Evolutionary conservation across 2,888 invertebrate species (phyloP).

Genomic region (Lypha dubia): DNA sequence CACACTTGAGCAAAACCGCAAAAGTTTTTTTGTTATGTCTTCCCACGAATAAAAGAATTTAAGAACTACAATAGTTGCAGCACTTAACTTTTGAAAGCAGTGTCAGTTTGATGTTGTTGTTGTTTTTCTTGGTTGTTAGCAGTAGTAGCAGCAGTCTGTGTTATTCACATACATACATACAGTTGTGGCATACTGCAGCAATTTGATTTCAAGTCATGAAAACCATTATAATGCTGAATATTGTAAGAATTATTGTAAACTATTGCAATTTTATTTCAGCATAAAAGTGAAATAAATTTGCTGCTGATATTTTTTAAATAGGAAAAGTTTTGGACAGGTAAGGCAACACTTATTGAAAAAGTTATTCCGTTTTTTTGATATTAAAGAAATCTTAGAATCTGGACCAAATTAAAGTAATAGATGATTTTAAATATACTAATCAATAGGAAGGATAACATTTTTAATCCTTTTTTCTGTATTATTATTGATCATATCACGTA

Average conservation of each 20-base stretch:
- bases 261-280: slow-evolving; percentile 23
- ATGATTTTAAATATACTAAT: no score
- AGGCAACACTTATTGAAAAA: no score
- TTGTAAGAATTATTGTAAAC: neutral
- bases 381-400: no score
- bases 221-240: slow-evolving; percentile 26
- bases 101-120: slow-evolving; percentile 13
- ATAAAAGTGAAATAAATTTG: slow-evolving; percentile 10
- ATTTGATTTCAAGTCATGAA: slow-evolving; percentile 16
- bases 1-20: slow-evolving; percentile 63
- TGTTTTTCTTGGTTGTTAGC: neutral
- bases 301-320: neutral
- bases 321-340: no score
- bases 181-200: slow-evolving; percentile 46
- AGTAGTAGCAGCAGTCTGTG: slow-evolving; percentile 10
- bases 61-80: slow-evolving; percentile 42
- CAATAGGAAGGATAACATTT: no score
- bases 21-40: slow-evolving; percentile 55
- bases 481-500: no score
- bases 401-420: no score
- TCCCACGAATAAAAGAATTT: slow-evolving; percentile 25
- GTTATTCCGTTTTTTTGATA: no score
- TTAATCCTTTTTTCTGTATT: no score
- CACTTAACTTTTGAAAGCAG: slow-evolving; percentile 62
- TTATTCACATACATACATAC: no score